Evolutionary conservation across 1,140 invertebrate genomes (phyloP), one percentile per base, ranked within the genome.

Genomic region (Liolophura sinensis): DNA sequence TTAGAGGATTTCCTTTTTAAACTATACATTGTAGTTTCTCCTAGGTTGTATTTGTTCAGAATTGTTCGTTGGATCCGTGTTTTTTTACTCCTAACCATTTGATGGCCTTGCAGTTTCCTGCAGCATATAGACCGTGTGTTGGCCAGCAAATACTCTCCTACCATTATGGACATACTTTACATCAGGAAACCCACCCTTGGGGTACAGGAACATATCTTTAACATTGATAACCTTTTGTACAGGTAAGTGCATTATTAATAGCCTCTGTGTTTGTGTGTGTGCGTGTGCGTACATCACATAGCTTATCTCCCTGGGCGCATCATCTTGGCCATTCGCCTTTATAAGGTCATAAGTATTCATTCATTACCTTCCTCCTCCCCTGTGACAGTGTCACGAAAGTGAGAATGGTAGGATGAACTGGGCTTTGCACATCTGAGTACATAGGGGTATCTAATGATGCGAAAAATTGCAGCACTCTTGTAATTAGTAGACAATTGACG

Each of bases 131-230:
- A 73, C 14, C 64, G 77, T 7, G 68, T 80, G 12, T 64, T 71
- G 25, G 48, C 57, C 47, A 24, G 60, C 14, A 69, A 77, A 18
- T 81, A 77, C 59, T 51, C 73, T n/a, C 76, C 79, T 14, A 76
- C 68, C 4, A 64, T 79, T 22, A 71, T 77, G 46, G 79, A 81
- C 62, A 79, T 81, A 25, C 59, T 81, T 48, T 70, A 64, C 54
- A 78, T 79, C 20, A 51, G 76, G 15, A 70, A 72, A 60, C 76
- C 79, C 12, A 79, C 76, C 22, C 65, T 78, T n/a, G 77, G 76
- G 47, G 76, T 79, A 1, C 69, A 76, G 58, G 78, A 81, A 52
- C 73, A 76, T 56, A 51, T 60, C 3, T 80, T 82, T 60, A 49
- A 66, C 15, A 66, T 80, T 5, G 74, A 76, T 62, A 67, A 73